Conservation (phyloP, 2,113 vertebrate species). For the Platichthys stellatus region DNA sequence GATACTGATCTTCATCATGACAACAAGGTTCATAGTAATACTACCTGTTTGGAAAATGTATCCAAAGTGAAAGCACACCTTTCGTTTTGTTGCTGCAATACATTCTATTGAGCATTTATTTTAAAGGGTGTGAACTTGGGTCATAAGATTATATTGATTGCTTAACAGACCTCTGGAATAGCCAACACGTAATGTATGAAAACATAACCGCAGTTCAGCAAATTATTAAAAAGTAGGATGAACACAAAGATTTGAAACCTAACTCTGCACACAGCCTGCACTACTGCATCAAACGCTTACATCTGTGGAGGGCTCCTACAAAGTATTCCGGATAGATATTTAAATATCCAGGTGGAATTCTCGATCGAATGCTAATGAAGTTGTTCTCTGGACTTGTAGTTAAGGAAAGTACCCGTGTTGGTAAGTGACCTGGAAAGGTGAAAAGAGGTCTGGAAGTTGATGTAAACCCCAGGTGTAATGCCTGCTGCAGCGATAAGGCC, state of each 20-base stretch:
- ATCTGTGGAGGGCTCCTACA: neutral
- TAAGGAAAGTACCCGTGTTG: constrained; percentile 17
- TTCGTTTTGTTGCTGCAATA: too few species aligned
- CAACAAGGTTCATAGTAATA: too few species aligned
- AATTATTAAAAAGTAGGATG: too few species aligned
- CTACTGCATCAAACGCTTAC: constrained; percentile 17
- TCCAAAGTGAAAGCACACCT: too few species aligned
- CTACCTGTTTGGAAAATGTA: too few species aligned
- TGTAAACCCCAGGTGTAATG: constrained; percentile 73
- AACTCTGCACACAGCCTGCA: constrained; percentile 1
- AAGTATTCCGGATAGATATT: neutral
- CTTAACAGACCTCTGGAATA: neutral
- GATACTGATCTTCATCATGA: too few species aligned
- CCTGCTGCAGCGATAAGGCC: constrained; percentile 66
- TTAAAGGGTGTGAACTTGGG: neutral
- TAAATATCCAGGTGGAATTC: constrained; percentile 30
- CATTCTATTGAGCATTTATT: neutral
- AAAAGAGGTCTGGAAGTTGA: constrained; percentile 63
- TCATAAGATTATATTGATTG: neutral
- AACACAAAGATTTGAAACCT: neutral
- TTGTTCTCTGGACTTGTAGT: constrained; percentile 28
- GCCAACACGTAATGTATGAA: neutral
- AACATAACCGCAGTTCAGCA: neutral
- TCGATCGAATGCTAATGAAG: constrained; percentile 52
- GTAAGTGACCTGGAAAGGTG: constrained; percentile 60